Base-by-base conservation (phyloP, 2,113 vertebrate genomes). In the Pterophyllum scalare region DNA sequence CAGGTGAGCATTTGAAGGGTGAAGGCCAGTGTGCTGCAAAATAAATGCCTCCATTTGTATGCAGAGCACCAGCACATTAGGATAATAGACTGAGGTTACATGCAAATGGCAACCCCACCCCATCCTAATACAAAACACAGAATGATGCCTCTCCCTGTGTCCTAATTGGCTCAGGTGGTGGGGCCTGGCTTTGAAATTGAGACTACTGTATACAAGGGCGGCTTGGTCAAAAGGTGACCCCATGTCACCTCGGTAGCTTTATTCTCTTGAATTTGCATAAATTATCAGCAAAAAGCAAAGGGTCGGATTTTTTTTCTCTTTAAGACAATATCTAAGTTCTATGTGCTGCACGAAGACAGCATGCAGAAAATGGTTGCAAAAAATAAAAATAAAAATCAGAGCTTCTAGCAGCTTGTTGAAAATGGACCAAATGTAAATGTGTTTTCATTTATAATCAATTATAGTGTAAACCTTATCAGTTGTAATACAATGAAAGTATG, bases 1-100 rank as follows among this genome's bases (percentile, higher is more conserved):
- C 94, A 94, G 94, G 93, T 94, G 92, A 94, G 88, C 59, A 31
- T 91, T 88, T 91, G 87, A 94, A 89, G 91, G 93, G 90, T 93
- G 90, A 86, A 87, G 92, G 92, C 95, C 90, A 93, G 88, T 88
- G 90, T 92, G 89, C 89, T 75, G 90, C 59, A 75, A 87, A 87
- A 91, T 92, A 96, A 95, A 96, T 96, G 93, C 76, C 79, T 88
- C 91, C 88, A 96, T 96, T 95, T 95, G 95, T 95, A 96, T 96
- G 95, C 96, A 94, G 93, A 92, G 87, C 91, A 75, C 90, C 75
- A 75, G 86, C 85, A 87, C 92, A 95, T 96, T 95, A 95, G 89
- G 92, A 91, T 89, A 91, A 90, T 88, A 92, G 93, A 92, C 86
- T 72, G 93, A 85, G 96, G 95, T 95, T 95, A 95, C 94, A 96